phyloP scores from a whole-genome alignment of 2,888 invertebrate species.

The Cataglyphis albicans region DNA sequence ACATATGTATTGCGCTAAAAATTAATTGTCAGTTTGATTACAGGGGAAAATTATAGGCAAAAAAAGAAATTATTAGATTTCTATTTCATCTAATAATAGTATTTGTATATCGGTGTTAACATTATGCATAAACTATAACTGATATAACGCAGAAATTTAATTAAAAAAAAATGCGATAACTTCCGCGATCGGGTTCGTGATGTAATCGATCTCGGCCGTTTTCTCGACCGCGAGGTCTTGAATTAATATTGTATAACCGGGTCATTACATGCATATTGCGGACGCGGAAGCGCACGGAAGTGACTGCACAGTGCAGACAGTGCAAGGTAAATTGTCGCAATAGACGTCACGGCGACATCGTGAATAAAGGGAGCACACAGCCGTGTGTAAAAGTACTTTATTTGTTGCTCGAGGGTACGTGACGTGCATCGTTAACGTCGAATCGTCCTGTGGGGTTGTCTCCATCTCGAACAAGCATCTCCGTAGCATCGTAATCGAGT shows the following conservation, averaged over 20 bases:
- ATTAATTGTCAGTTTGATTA: not conserved
- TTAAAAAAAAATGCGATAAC: not conserved
- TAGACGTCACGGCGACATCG: conserved; percentile 36
- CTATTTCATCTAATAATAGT: not conserved
- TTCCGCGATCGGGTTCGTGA: not conserved
- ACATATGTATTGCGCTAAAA: not conserved
- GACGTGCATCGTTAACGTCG: conserved; percentile 33
- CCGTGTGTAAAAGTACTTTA: conserved; percentile 41
- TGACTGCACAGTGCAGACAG: not conserved
- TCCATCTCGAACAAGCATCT: conserved; percentile 22
- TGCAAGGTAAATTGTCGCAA: conserved; percentile 42
- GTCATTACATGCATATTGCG: not conserved
- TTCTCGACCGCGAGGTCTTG: not conserved
- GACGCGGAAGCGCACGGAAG: conserved; percentile 21
- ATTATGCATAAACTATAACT: not conserved
- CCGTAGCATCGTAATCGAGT: conserved; percentile 9
- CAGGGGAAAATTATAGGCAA: not conserved
- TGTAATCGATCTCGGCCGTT: not conserved
- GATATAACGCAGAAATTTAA: not conserved
- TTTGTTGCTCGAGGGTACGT: conserved; percentile 35
- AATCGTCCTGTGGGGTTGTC: conserved; percentile 8
- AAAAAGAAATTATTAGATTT: not conserved
- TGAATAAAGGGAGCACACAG: conserved; percentile 23
- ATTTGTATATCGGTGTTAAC: not conserved
- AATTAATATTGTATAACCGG: not conserved